Evolutionary conservation across 2,888 invertebrate genomes (phyloP), one percentile per base, ranked within the genome.

Genomic region (Drosophila emarginata): DNA sequence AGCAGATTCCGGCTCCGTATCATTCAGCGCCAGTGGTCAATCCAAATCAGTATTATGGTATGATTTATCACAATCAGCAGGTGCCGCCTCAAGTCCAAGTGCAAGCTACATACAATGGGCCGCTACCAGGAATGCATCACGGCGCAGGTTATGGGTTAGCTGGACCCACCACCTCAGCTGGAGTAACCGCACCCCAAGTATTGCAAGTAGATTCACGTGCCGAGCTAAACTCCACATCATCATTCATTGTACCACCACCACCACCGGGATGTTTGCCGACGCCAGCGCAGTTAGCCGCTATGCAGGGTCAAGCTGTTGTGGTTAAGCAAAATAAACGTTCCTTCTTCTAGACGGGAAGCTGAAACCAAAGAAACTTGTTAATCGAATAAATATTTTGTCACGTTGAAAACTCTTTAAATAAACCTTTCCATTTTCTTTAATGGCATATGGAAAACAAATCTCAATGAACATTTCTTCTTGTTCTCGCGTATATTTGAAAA

Each of bases 241-340:
- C 89, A 4, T 80, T 91, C 39, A 79, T 78, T 9, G 83, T 91
- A 51, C 92, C 92, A 5, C 92, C 92, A 32, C 92, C 92, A 6
- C 91, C 92, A 2, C 92, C 92, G 0, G 92, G 92, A 0, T 91
- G 86, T 71, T 73, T 89, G 39, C 91, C 92, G 2, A 92, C 90
- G 1, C 85, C 91, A 0, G 92, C 89, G 6, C 92, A 92, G 69
- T 67, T 90, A 54, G 91, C 92, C 1, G 91, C 91, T 0, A 87
- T 92, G 82, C 89, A 91, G 59, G 92, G 92, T 1, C 89, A 91
- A 66, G 87, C 89, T 2, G 91, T 91, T 51, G 68, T 88, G 28
- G 53, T 90, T 15, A 88, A 90, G 53, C 80, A 88, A 60, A 80
- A 85, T 72, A 90, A 91, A 32, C 89, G 86, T 51, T 82, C 88